Conservation (phyloP, 2,113 vertebrate species). For the Illadopsis cleaveri region DNA sequence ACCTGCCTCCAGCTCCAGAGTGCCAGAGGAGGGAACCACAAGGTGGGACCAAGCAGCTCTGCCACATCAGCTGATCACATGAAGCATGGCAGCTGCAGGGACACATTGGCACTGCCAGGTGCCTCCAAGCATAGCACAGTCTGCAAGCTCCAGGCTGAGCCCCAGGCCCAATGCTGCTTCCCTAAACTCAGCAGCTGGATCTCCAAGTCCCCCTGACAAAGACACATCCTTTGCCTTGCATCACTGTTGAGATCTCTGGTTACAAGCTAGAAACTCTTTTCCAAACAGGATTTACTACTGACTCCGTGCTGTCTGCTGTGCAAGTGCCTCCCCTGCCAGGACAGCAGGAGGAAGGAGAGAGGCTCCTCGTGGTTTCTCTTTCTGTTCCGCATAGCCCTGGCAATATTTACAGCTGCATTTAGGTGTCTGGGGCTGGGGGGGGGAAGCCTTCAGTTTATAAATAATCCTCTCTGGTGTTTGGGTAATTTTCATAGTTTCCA, state of each 20-base stretch:
- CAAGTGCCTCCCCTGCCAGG: background rate
- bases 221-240: background rate
- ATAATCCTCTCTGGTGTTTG: conserved; percentile 3
- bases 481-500: conserved; percentile 57
- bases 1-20: background rate
- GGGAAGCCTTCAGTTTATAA: conserved; percentile 37
- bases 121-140: background rate
- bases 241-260: background rate
- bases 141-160: background rate
- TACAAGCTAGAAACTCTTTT: background rate
- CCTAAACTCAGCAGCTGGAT: background rate
- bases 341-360: background rate
- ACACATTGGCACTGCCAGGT: background rate
- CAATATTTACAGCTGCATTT: conserved; percentile 30
- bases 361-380: conserved; percentile 54
- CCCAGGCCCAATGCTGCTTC: background rate
- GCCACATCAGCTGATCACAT: background rate
- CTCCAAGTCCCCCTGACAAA: background rate
- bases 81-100: background rate
- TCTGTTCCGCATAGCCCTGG: conserved; percentile 43
- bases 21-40: background rate
- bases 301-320: background rate
- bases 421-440: background rate
- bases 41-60: background rate
- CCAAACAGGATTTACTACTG: conserved; percentile 18